Conservation (phyloP, 2,797 vertebrate species). For the Pseudochromis fuscus region DNA sequence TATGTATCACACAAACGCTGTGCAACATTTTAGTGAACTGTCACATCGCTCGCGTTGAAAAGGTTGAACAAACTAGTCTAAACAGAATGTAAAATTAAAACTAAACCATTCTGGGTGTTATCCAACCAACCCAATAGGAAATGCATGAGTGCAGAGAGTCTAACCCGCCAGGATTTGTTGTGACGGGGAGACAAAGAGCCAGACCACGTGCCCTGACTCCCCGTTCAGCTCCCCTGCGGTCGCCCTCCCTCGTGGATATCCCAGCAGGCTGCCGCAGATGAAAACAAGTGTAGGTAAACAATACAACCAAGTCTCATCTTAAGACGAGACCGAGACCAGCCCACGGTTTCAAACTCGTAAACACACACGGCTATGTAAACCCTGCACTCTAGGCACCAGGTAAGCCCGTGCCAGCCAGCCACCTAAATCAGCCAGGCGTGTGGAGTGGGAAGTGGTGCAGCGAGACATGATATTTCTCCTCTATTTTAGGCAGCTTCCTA, state of each 20-base stretch:
- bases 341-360: slow-evolving; percentile 32
- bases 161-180: slow-evolving; percentile 46
- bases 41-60: slow-evolving; percentile 5
- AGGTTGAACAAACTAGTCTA: slow-evolving; percentile 6
- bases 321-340: slow-evolving; percentile 47
- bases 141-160: slow-evolving; percentile 28
- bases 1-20: background rate
- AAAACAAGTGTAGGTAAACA: slow-evolving; percentile 69
- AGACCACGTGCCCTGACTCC: slow-evolving; percentile 42
- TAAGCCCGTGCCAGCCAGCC: slow-evolving; percentile 66
- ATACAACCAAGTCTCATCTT: slow-evolving; percentile 36
- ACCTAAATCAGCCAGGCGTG: slow-evolving; percentile 73
- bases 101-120: background rate
- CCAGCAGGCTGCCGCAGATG: slow-evolving; percentile 59
- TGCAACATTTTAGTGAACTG: slow-evolving; percentile 2
- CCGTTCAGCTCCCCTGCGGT: slow-evolving; percentile 44
- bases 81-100: background rate
- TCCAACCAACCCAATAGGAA: slow-evolving; percentile 21
- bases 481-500: slow-evolving; percentile 86
- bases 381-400: slow-evolving; percentile 63
- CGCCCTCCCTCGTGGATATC: slow-evolving; percentile 53
- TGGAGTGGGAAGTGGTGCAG: slow-evolving; percentile 65
- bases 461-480: slow-evolving; percentile 82
- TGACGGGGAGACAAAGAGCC: slow-evolving; percentile 21
- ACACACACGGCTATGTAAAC: slow-evolving; percentile 52